Conservation (phyloP, 1,140 invertebrate species). For the Meloidogyne chitwoodi region DNA sequence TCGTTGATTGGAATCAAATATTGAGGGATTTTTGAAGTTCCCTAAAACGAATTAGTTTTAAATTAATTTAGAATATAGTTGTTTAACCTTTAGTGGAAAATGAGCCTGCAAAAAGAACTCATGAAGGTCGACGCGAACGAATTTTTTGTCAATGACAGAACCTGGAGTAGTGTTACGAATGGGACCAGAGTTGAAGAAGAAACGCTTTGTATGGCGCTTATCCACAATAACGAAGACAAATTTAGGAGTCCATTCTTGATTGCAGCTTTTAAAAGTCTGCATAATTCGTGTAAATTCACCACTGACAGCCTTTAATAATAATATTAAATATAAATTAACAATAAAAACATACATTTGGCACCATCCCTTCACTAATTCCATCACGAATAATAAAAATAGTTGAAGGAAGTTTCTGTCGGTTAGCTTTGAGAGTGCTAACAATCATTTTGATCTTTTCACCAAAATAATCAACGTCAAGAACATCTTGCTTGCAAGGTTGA, state of each 20-base stretch:
- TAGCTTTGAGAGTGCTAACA: neutral
- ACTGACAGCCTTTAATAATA: neutral
- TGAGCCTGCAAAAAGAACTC: slow-evolving; percentile 29
- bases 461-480: neutral
- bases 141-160: slow-evolving; percentile 12
- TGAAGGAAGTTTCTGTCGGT: neutral
- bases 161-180: slow-evolving; percentile 18
- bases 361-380: slow-evolving; percentile 24
- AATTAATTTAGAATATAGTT: neutral
- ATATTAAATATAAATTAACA: neutral
- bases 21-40: slow-evolving; percentile 31
- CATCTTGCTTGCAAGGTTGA: slow-evolving; percentile 1
- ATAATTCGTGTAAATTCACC: neutral
- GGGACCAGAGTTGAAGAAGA: neutral
- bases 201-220: slow-evolving; percentile 37
- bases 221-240: slow-evolving; percentile 26
- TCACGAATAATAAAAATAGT: slow-evolving; percentile 25
- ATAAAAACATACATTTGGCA: slow-evolving; percentile 1
- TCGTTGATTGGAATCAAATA: slow-evolving; percentile 29
- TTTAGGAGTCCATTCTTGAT: slow-evolving; percentile 9
- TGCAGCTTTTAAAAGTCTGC: neutral
- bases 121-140: slow-evolving; percentile 6
- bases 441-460: neutral
- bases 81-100: slow-evolving; percentile 9
- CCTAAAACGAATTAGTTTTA: slow-evolving; percentile 1